A percentile compares a stretch with the other conserved stretches of the same genome.
These are phyloP conservation scores for Cheirogaleus medius DNA, from an alignment of 2,113 vertebrate species.

Conservation along the genomic window DNA sequence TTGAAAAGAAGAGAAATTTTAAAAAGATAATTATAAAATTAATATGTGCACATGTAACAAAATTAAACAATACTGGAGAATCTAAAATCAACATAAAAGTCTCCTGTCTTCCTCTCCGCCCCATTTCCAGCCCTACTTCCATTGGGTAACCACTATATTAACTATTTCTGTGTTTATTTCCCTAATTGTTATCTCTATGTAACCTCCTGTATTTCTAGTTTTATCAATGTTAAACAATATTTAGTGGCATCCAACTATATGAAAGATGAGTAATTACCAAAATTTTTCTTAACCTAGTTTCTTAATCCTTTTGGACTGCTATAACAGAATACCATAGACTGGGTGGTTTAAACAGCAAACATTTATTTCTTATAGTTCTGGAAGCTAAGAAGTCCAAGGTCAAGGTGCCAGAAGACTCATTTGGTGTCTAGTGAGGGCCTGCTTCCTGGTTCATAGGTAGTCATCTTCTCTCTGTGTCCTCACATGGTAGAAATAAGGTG, in stretches of 20 bases:
- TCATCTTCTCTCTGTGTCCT: background rate
- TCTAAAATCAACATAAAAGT: background rate
- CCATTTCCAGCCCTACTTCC: background rate
- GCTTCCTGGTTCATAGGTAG: background rate
- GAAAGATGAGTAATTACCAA: background rate
- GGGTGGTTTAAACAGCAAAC: background rate
- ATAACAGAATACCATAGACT: background rate
- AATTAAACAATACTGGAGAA: background rate
- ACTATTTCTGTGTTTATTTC: background rate
- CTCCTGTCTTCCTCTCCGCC: background rate
- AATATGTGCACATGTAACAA: background rate
- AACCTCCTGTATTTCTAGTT: background rate
- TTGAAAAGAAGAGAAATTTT: too few relatives aligned
- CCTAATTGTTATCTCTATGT: background rate
- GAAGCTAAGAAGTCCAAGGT: background rate
- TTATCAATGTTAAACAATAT: background rate
- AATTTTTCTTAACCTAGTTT: background rate
- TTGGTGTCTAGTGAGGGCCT: background rate
- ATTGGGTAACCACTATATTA: background rate
- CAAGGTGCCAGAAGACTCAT: background rate
- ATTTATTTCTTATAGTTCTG: background rate
- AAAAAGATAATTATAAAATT: background rate
- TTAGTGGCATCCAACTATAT: background rate
- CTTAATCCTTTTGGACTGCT: background rate
- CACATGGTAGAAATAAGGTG: background rate